phyloP scores from a whole-genome alignment of 2,888 invertebrate species.

The Metalampra italica region DNA sequence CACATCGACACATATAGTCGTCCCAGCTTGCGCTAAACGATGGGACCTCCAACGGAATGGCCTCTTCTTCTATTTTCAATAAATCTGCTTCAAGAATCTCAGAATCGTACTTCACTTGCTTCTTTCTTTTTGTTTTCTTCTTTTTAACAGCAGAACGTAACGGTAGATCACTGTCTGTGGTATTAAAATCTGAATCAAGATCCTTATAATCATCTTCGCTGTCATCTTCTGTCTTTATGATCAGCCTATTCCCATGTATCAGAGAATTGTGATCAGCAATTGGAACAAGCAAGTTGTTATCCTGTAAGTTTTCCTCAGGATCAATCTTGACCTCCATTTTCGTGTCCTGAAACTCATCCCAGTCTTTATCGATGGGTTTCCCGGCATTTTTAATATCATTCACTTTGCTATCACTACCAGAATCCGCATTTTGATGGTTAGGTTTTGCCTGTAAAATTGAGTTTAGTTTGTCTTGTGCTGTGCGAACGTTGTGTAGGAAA shows the following conservation, averaged over 20 bases:
- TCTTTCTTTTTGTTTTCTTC: constrained; percentile 32
- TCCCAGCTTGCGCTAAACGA: constrained; percentile 48
- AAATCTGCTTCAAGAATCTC: constrained; percentile 6
- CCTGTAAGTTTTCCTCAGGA: constrained; percentile 23
- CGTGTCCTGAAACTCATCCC: constrained; percentile 49
- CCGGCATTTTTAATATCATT: constrained; percentile 23
- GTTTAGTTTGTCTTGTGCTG: constrained; percentile 54
- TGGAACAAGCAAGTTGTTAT: constrained; percentile 17
- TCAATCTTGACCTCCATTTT: constrained; percentile 39
- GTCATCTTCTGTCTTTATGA: constrained; percentile 41
- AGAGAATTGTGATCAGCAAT: constrained; percentile 33
- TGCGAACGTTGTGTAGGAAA: constrained; percentile 55
- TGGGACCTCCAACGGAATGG: constrained; percentile 21
- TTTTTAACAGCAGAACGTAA: constrained; percentile 39
- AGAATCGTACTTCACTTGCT: constrained; percentile 13
- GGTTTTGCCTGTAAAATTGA: constrained; percentile 34
- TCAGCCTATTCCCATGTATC: constrained; percentile 23
- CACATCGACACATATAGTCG: constrained; percentile 58
- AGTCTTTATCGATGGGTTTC: constrained; percentile 53
- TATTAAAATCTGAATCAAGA: constrained; percentile 28
- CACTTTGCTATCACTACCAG: constrained; percentile 15
- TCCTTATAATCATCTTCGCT: constrained; percentile 30
- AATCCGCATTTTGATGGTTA: constrained; percentile 14
- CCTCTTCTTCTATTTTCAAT: constrained; percentile 12
- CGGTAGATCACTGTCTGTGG: constrained; percentile 56